These are phyloP conservation scores for Tarsius wallacei DNA, from an alignment of 2,797 vertebrate genomes.

Conservation along the genomic window DNA sequence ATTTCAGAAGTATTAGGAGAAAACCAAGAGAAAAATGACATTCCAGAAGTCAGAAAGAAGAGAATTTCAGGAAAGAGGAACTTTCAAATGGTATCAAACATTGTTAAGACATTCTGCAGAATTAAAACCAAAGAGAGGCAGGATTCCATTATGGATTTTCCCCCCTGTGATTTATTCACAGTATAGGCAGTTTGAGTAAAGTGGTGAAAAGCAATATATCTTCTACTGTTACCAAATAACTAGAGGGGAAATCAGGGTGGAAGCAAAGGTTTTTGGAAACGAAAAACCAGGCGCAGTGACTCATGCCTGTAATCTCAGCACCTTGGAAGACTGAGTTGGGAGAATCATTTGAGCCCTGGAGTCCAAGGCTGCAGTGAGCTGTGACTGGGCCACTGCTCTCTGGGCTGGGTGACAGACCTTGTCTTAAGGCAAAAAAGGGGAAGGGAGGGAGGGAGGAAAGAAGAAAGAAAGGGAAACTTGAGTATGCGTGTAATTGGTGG, in stretches of 20 bases:
- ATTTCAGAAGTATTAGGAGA: not conserved
- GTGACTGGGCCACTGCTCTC: too few species aligned
- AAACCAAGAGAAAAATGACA: not conserved
- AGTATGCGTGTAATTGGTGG: not conserved
- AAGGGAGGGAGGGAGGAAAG: too few species aligned
- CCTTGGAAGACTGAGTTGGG: too few species aligned
- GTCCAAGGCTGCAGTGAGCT: too few species aligned
- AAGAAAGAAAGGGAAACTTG: not conserved
- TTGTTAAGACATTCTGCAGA: not conserved
- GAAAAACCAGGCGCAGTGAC: too few species aligned
- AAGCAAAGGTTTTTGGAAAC: not conserved
- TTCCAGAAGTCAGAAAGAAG: not conserved
- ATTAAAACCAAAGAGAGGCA: not conserved
- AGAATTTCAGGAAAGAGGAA: not conserved
- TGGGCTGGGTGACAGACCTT: too few species aligned
- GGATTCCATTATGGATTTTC: not conserved
- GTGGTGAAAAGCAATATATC: not conserved
- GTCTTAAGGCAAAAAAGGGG: too few species aligned
- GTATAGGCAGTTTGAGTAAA: not conserved
- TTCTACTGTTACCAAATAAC: not conserved
- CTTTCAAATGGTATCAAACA: not conserved
- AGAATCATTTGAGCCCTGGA: too few species aligned
- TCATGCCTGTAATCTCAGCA: too few species aligned
- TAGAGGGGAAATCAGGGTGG: not conserved
- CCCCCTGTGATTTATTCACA: not conserved